Percentiles rank a stretch among this genome's conserved stretches.
These are phyloP conservation scores for Asobara japonica DNA, from an alignment of 1,140 invertebrate genomes.

Conservation along the genomic window DNA sequence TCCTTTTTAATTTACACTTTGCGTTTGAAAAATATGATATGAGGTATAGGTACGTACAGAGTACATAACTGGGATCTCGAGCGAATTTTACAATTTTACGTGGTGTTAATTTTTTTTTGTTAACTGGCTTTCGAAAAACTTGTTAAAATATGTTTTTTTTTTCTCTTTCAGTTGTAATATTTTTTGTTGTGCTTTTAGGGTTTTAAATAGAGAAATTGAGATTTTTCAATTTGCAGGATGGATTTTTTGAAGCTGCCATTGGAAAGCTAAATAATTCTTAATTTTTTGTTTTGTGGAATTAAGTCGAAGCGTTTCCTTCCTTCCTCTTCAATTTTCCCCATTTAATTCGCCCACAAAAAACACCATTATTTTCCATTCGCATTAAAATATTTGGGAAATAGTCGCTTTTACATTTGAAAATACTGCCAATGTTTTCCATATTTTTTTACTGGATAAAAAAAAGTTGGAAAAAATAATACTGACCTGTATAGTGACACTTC, in stretches of 20 bases:
- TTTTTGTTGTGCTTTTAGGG: conserved; percentile 16
- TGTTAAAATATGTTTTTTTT: conserved; percentile 47
- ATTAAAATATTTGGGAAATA: background rate
- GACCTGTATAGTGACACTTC: too few species aligned
- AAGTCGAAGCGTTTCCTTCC: background rate
- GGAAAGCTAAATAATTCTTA: background rate
- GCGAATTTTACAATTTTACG: conserved; percentile 36
- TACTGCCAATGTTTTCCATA: background rate
- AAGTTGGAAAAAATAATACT: too few species aligned
- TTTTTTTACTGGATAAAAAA: too few species aligned
- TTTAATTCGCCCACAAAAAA: background rate
- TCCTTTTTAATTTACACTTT: background rate
- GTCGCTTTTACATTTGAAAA: background rate
- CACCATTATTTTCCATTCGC: background rate
- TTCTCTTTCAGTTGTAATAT: conserved; percentile 28
- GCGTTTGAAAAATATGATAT: conserved; percentile 47
- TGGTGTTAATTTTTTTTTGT: background rate
- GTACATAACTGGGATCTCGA: conserved; percentile 47
- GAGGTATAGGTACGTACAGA: conserved; percentile 40
- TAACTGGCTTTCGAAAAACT: conserved; percentile 37
- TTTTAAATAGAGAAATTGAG: conserved; percentile 13
- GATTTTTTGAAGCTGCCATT: background rate
- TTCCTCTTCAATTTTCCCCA: background rate
- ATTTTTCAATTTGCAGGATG: conserved; percentile 28
- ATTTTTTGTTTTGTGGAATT: background rate